A percentile compares a stretch with the other conserved stretches of the same genome.
Evolutionary conservation across 2,888 invertebrate species (phyloP).

Genomic region (Pyrrhosoma nymphula): DNA sequence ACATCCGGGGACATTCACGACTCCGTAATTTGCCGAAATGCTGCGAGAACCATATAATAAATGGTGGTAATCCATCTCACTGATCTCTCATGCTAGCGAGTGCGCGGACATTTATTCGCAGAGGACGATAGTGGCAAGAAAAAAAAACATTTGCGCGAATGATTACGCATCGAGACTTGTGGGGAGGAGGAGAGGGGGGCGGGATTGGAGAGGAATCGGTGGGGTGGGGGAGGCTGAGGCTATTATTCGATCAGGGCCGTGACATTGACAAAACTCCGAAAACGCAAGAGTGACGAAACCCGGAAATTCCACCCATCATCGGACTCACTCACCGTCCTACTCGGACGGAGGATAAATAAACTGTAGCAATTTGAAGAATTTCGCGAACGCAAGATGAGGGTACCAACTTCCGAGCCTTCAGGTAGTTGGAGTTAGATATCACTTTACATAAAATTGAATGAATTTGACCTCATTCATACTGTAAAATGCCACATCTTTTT

Average conservation of each 20-base stretch:
- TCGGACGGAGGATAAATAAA: too few relatives aligned
- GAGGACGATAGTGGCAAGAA: not conserved
- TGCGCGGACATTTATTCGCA: not conserved
- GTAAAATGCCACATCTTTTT: too few relatives aligned
- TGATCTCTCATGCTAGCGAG: not conserved
- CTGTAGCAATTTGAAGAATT: too few relatives aligned
- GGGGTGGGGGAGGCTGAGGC: not conserved
- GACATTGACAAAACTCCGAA: not conserved
- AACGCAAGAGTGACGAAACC: not conserved
- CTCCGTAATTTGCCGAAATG: not conserved
- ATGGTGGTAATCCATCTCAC: not conserved
- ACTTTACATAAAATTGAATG: too few relatives aligned
- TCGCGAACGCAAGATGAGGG: too few relatives aligned
- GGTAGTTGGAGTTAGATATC: too few relatives aligned
- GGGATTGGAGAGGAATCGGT: too few relatives aligned
- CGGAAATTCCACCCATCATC: not conserved
- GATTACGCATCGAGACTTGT: not conserved
- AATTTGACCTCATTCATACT: too few relatives aligned
- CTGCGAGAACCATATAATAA: not conserved
- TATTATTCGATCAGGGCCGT: not conserved
- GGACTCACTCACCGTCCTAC: too few relatives aligned
- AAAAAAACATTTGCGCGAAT: not conserved
- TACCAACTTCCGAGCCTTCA: too few relatives aligned
- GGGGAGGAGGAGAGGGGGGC: not conserved
- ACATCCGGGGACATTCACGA: not conserved